Evolutionary conservation across 2,113 vertebrate genomes (phyloP), one percentile per base, ranked within the genome.

Genomic region (Boleophthalmus pectinirostris): DNA sequence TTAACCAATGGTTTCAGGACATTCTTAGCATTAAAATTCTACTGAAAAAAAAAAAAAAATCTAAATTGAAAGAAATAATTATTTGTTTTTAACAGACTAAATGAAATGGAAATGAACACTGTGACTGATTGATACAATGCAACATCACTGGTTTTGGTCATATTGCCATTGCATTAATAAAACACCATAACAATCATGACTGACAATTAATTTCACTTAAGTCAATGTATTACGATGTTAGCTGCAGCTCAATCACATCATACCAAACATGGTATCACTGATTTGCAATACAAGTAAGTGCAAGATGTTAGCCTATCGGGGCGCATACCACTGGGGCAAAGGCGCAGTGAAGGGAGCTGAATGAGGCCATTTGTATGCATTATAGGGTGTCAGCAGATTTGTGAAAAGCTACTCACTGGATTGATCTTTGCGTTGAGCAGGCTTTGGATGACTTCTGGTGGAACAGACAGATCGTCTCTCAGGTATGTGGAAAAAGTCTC

Each of bases 401-500:
- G 61, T 38, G 61, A 64, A 35, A 64, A 64, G 2, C 66, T 54
- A 87, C 92, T 80, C 46, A 93, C 93, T 69, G 86, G 84, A 69
- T 60, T 81, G 65, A 90, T 77, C 53, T 51, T 46, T 11, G 91
- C 82, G 25, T 78, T 80, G 78, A 91, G 71, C 63, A 94, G 79
- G 70, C 85, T 91, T 49, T 88, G 64, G 9, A 75, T 65, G 12
- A 90, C 85, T 15, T 70, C 2, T 57, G 74, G 25, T 57, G 92
- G 69, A 65, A 91, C 64, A 0, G 53, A 80, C 66, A 94, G 69
- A 73, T 85, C 66, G 24, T 78, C 81, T 64, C 29, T 81, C 76
- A 94, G 82, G 75, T 90, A 87, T 15, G 78, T 29, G 5, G 89
- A 88, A 76, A 93, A 91, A 3, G 81, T 92, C 82, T 94, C 89